These are phyloP conservation scores for Prionailurus bengalensis DNA, from an alignment of 2,113 vertebrate species.

Conservation along the genomic window DNA sequence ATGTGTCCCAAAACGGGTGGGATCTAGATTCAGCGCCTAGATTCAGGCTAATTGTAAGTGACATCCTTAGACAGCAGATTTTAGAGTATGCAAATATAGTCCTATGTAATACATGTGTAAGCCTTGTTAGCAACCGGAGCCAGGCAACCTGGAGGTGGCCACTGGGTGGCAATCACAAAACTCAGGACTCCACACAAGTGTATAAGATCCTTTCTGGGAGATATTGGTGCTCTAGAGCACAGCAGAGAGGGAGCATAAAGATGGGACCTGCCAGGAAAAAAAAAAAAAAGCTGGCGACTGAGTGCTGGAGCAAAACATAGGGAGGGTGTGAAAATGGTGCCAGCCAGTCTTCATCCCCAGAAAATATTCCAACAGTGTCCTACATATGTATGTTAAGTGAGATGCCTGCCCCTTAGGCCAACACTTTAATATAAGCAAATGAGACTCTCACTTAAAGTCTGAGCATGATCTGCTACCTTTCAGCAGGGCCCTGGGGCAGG, in stretches of 20 bases:
- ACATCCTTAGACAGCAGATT: not conserved
- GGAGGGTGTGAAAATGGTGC: not conserved
- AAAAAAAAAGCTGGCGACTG: not conserved
- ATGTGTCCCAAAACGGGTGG: not conserved
- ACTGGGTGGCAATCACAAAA: not conserved
- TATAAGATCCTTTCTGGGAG: not conserved
- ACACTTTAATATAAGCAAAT: not conserved
- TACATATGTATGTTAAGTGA: not conserved
- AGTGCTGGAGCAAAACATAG: not conserved
- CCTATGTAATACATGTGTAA: not conserved
- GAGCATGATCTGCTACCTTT: not conserved
- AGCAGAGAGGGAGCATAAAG: not conserved
- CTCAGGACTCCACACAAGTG: not conserved
- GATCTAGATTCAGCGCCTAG: not conserved
- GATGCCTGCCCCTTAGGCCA: not conserved
- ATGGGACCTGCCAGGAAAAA: too few relatives aligned
- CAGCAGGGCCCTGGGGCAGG: not conserved
- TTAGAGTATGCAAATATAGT: not conserved
- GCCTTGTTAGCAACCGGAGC: not conserved
- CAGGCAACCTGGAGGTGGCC: not conserved
- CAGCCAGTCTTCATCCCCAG: not conserved
- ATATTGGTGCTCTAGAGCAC: not conserved
- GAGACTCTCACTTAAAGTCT: not conserved
- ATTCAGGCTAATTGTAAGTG: not conserved
- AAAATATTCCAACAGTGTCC: not conserved